phyloP scores from a whole-genome alignment of 2,888 invertebrate species.

The Nasonovia ribisnigri region DNA sequence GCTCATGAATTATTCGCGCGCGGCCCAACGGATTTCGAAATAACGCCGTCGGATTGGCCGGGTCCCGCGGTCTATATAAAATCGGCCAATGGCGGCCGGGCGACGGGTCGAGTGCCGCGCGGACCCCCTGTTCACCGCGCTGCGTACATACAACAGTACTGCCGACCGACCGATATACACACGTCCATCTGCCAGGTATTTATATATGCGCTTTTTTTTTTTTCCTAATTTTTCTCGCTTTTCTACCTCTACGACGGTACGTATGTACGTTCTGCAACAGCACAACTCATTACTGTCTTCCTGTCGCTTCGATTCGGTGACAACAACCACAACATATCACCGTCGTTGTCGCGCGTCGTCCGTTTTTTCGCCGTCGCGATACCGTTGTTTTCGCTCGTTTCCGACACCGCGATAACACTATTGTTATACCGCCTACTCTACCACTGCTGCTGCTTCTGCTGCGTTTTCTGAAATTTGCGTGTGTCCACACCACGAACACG shows the following conservation, averaged over 20 bases:
- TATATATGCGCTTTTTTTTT: constrained; percentile 59
- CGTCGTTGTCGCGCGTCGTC: neutral
- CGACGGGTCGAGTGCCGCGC: constrained; percentile 64
- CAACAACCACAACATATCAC: neutral
- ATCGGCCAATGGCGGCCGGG: constrained; percentile 60
- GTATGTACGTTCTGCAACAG: neutral
- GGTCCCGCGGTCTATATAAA: constrained; percentile 62
- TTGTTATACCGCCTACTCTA: neutral
- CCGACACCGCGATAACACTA: neutral
- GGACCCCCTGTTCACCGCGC: constrained; percentile 65
- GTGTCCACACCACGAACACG: constrained; percentile 6
- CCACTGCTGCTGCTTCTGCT: neutral
- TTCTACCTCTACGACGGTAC: constrained; percentile 16
- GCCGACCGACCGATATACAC: constrained; percentile 65
- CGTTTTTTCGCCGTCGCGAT: neutral
- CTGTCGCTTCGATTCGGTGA: neutral
- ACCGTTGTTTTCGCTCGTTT: neutral
- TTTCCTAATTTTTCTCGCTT: constrained; percentile 7
- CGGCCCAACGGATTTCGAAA: constrained; percentile 65
- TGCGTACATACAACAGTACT: constrained; percentile 63
- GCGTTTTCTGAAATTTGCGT: neutral
- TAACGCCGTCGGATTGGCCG: constrained; percentile 60
- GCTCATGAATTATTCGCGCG: constrained; percentile 65
- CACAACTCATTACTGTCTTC: neutral
- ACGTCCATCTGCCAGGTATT: constrained; percentile 65